phyloP scores from a whole-genome alignment of 2,797 vertebrate genomes.

The Micromesistius poutassou region DNA sequence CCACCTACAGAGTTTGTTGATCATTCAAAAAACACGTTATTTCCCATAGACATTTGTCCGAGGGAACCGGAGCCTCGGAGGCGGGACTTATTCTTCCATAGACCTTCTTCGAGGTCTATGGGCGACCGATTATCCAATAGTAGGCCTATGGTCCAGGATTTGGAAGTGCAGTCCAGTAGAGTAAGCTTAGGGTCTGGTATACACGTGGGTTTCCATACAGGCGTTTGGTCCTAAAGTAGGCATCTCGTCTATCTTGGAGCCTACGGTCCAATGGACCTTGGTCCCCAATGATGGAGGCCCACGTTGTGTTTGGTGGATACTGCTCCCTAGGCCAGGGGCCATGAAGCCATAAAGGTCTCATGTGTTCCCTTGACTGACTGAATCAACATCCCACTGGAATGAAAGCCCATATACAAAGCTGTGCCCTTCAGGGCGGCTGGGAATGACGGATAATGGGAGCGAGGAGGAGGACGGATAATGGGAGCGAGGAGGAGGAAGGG shows the following conservation, averaged over 20 bases:
- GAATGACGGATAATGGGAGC: background rate
- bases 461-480: background rate
- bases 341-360: conserved; percentile 32
- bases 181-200: background rate
- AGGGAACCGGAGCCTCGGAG: too few species aligned
- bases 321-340: conserved; percentile 15
- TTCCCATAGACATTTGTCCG: too few species aligned
- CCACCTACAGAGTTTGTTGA: too few species aligned
- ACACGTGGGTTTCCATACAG: too few species aligned
- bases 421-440: conserved; percentile 26
- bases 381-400: conserved; percentile 40
- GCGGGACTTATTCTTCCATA: too few species aligned
- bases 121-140: background rate
- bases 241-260: background rate
- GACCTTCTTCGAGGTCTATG: too few species aligned
- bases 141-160: too few species aligned
- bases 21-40: too few species aligned
- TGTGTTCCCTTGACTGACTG: conserved; percentile 35
- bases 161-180: background rate
- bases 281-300: background rate
- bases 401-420: conserved; percentile 38
- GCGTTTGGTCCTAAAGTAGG: too few species aligned
- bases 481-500: background rate
- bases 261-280: background rate
- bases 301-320: background rate